Percentiles rank a stretch among this genome's conserved stretches.
These are phyloP conservation scores for Sinhomidia bicolor DNA, from an alignment of 2,888 invertebrate species.

Conservation along the genomic window DNA sequence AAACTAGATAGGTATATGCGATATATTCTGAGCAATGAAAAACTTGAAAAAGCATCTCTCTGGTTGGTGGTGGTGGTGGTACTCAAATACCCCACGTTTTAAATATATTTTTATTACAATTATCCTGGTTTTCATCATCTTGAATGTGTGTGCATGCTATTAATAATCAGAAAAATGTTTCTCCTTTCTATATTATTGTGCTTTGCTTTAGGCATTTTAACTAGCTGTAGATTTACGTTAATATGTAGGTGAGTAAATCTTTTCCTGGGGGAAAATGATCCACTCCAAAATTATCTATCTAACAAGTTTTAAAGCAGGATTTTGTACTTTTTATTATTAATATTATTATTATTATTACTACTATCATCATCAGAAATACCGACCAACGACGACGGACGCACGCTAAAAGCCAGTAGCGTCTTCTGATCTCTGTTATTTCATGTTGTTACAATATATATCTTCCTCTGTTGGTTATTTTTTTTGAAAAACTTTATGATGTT, in stretches of 20 bases:
- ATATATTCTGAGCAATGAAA: not conserved
- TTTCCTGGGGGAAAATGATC: constrained; percentile 47
- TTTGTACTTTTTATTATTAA: not conserved
- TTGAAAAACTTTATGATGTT: constrained; percentile 22
- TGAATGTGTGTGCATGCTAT: too few species aligned
- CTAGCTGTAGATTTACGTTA: not conserved
- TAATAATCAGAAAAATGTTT: too few species aligned
- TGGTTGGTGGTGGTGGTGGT: too few species aligned
- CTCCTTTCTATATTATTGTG: too few species aligned
- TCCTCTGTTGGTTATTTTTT: not conserved
- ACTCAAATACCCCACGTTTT: too few species aligned
- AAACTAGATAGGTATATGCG: not conserved
- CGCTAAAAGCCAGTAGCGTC: not conserved
- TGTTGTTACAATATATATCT: constrained; percentile 11
- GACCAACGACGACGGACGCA: constrained; percentile 21
- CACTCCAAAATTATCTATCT: not conserved
- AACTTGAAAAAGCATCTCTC: not conserved
- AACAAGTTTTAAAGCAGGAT: not conserved
- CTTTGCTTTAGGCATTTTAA: too few species aligned
- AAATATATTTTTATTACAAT: not conserved
- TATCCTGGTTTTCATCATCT: not conserved
- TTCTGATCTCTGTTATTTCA: constrained; percentile 14
- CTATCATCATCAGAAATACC: too few species aligned
- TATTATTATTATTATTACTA: too few species aligned
- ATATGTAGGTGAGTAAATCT: not conserved